Conservation (phyloP, 2,888 invertebrate genomes). For the Thysanoteuthis rhombus region DNA sequence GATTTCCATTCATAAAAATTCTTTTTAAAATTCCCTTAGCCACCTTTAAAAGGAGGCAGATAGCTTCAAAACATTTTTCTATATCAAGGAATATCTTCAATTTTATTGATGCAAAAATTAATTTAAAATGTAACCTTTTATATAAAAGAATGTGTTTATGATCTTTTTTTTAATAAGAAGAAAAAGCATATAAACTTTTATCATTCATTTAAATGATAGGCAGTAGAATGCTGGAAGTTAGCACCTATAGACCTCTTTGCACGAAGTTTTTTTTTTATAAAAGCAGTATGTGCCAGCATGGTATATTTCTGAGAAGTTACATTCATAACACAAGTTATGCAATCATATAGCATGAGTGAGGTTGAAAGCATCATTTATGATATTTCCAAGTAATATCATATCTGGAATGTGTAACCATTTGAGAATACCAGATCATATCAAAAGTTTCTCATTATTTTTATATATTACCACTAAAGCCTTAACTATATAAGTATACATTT, state of each 20-base stretch:
- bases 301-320: background rate
- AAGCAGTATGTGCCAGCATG: background rate
- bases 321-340: background rate
- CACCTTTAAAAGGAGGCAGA: background rate
- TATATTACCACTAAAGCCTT: background rate
- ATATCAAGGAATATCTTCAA: background rate
- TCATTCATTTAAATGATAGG: background rate
- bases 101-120: background rate
- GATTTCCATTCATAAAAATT: background rate
- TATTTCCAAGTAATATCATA: background rate
- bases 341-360: background rate
- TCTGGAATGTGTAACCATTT: background rate
- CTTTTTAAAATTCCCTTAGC: background rate
- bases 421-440: background rate
- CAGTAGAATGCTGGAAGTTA: background rate
- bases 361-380: background rate
- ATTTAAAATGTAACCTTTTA: background rate
- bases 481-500: background rate
- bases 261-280: background rate
- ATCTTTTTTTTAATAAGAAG: background rate
- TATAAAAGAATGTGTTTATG: background rate
- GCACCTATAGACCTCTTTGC: background rate
- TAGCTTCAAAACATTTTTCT: background rate
- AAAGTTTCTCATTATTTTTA: background rate
- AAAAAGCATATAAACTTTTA: background rate